A percentile compares a stretch with the other conserved stretches of the same genome.
Conservation (phyloP, 2,888 invertebrate species). For the Luperina testacea region DNA sequence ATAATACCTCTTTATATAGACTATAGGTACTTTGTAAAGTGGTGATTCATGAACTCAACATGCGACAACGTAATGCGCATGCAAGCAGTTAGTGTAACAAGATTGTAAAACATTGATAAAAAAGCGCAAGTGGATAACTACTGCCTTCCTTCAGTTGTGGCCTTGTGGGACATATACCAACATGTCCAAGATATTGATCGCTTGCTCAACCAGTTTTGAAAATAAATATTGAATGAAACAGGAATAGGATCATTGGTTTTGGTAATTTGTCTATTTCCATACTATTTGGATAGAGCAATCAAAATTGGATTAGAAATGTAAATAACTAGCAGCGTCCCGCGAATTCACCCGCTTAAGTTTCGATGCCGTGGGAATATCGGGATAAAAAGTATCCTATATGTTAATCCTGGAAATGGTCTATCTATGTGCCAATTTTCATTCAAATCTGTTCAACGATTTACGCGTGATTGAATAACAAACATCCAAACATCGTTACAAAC, state of each 20-base stretch:
- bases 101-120: not conserved
- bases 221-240: not conserved
- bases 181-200: not conserved
- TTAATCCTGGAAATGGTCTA: too few relatives aligned
- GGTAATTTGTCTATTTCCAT: not conserved
- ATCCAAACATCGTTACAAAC: too few relatives aligned
- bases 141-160: not conserved
- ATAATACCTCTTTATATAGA: too few relatives aligned
- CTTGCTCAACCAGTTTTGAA: not conserved
- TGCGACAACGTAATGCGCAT: not conserved
- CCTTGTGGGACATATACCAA: not conserved
- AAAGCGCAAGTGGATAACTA: not conserved
- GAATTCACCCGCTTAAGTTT: too few relatives aligned
- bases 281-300: not conserved
- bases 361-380: too few relatives aligned
- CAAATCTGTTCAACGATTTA: too few relatives aligned
- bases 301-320: not conserved
- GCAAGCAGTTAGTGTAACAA: conserved; percentile 3
- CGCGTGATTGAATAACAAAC: too few relatives aligned
- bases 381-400: too few relatives aligned
- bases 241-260: not conserved
- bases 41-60: conserved; percentile 2
- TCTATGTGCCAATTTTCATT: too few relatives aligned
- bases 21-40: not conserved
- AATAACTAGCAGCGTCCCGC: not conserved